A percentile compares a stretch with the other conserved stretches of the same genome.
Conservation (phyloP, 1,140 invertebrate genomes). For the Caerostris extrusa region DNA sequence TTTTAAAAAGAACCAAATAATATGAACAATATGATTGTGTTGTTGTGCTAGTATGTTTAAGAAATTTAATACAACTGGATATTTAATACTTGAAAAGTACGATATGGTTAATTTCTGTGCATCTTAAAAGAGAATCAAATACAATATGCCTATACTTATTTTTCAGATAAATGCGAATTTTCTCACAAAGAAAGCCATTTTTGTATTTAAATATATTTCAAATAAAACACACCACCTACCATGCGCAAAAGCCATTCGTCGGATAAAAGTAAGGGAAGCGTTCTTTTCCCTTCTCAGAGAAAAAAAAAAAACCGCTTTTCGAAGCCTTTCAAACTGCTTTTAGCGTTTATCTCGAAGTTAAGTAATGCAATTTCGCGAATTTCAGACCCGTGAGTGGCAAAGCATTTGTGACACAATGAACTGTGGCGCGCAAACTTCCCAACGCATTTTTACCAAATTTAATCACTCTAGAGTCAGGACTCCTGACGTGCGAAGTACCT, state of each 20-base stretch:
- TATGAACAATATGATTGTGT: too few species aligned
- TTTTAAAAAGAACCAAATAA: too few species aligned
- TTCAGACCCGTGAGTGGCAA: conserved; percentile 35
- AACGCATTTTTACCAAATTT: conserved; percentile 11
- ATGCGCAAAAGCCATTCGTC: neutral
- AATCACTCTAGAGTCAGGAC: neutral
- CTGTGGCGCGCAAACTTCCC: neutral
- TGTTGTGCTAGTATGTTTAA: too few species aligned
- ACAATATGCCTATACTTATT: too few species aligned
- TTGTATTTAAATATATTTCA: neutral
- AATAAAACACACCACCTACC: neutral
- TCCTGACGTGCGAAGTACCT: neutral
- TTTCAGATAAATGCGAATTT: neutral
- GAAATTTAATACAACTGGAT: too few species aligned
- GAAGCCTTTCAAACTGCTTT: conserved; percentile 14
- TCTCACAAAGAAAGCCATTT: neutral
- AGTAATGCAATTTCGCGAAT: conserved; percentile 47
- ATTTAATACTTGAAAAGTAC: too few species aligned
- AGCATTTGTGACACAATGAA: conserved; percentile 45
- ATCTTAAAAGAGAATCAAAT: too few species aligned
- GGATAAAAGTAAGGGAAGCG: neutral
- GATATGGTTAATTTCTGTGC: too few species aligned
- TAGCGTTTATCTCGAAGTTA: conserved; percentile 20
- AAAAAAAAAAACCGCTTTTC: neutral
- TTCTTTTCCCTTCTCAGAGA: neutral